Evolutionary conservation across 2,797 vertebrate species (phyloP), one percentile per base, ranked within the genome.

Genomic region (Catharus ustulatus): DNA sequence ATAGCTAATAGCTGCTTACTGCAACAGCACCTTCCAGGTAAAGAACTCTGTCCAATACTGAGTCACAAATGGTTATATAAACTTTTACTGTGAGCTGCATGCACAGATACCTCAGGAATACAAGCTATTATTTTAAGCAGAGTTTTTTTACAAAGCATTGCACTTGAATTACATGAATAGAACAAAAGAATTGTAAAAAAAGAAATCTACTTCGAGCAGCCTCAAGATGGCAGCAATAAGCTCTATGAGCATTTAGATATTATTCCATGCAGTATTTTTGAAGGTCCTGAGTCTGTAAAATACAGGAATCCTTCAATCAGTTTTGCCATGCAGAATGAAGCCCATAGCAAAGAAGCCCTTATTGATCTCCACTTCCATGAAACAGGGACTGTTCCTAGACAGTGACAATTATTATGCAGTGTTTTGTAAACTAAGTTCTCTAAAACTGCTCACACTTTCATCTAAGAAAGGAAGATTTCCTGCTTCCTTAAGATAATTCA

Each of bases 171-270:
- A 3, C 0, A 4, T 45, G 22, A 75, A 15, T 4, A 4, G 16
- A 57, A 32, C 20, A 67, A 76, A 59, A 77, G 15, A 62, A 1
- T 7, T 64, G 24, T 38, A 8, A 42, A 52, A 57, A 66, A 15
- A 63, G 8, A 5, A 7, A 38, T 15, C 10, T 51, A 13, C 46
- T 76, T 30, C 21, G 61, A 59, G 21, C 32, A 62, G 63, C 82
- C 92, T 71, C 61, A 30, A 92, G 92, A 46, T 84, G 96, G 91
- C 91, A 95, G 73, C 51, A n/a, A 23, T 12, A 82, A 68, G 17
- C 34, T 61, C 24, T 5, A 9, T 29, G 49, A 42, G 19, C 5
- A 14, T n/a, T 10, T 30, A 32, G 26, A 12, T n/a, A 10, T 7
- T 26, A 4, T 30, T 91, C 51, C 26, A 4, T 18, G 8, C 15